phyloP scores from a whole-genome alignment of 2,888 invertebrate species.

The Hermaeophaga mercurialis region DNA sequence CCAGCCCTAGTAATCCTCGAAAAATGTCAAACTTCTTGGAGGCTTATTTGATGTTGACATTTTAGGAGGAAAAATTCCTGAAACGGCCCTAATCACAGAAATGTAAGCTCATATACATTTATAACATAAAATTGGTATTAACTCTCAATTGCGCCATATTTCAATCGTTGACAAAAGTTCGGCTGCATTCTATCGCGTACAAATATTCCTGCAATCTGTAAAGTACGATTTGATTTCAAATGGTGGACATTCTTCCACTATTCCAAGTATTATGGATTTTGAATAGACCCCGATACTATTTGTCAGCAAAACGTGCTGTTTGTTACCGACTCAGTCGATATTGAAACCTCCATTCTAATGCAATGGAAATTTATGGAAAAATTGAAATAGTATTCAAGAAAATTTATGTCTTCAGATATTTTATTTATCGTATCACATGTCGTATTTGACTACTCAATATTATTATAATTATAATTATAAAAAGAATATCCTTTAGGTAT shows the following conservation, averaged over 20 bases:
- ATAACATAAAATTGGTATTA: not conserved
- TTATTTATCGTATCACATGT: too few species aligned
- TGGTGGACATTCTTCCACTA: constrained; percentile 29
- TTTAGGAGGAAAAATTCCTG: too few species aligned
- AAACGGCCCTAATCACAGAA: too few species aligned
- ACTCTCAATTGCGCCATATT: not conserved
- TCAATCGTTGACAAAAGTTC: not conserved
- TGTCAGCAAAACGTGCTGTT: constrained; percentile 8
- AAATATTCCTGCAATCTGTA: constrained; percentile 30
- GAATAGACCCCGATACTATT: constrained; percentile 23
- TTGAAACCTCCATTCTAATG: constrained; percentile 1
- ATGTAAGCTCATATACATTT: too few species aligned
- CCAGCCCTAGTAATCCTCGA: too few species aligned
- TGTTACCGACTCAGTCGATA: constrained; percentile 9
- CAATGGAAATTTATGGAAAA: constrained; percentile 11
- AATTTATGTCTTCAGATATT: too few species aligned
- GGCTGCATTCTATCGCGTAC: constrained; percentile 22
- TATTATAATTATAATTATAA: too few species aligned
- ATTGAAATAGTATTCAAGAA: constrained; percentile 6
- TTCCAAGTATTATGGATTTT: constrained; percentile 27
- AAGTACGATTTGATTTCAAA: constrained; percentile 26
- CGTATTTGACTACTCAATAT: too few species aligned
- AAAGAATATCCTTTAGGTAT: too few species aligned
- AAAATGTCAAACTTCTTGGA: too few species aligned
- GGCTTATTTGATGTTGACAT: too few species aligned